A percentile compares a stretch with the other conserved stretches of the same genome.
These are phyloP conservation scores for Scaptomyza montana DNA, from an alignment of 1,140 invertebrate genomes.

Conservation along the genomic window DNA sequence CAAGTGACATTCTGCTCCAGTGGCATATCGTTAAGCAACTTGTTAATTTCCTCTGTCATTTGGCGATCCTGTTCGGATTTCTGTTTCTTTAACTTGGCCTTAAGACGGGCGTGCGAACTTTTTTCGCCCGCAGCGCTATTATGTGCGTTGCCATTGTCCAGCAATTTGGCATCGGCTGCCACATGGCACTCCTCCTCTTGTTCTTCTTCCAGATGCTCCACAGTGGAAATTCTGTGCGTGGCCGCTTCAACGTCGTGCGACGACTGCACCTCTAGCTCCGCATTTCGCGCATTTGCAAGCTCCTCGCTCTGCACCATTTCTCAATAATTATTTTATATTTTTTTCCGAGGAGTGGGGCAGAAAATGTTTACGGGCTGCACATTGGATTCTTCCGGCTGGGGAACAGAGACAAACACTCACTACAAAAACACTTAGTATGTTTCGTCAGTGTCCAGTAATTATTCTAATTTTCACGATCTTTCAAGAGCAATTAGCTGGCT, in stretches of 20 bases:
- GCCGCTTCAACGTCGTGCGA: conserved; percentile 29
- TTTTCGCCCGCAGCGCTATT: conserved; percentile 23
- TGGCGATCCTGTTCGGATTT: conserved; percentile 69
- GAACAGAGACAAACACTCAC: conserved; percentile 18
- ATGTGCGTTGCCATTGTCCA: conserved; percentile 66
- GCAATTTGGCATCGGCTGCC: conserved; percentile 51
- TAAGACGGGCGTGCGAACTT: conserved; percentile 17
- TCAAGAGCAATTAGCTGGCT: conserved; percentile 56
- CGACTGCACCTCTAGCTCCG: conserved; percentile 38
- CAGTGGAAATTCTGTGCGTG: not conserved
- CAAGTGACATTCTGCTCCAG: conserved; percentile 87
- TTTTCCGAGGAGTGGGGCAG: not conserved
- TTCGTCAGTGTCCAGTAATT: conserved; percentile 19
- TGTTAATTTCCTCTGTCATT: conserved; percentile 84
- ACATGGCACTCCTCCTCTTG: conserved; percentile 21
- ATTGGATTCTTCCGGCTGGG: conserved; percentile 50
- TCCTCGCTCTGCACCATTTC: conserved; percentile 65
- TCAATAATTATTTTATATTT: not conserved
- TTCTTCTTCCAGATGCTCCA: conserved; percentile 18
- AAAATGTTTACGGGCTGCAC: conserved; percentile 16
- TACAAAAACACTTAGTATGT: not conserved
- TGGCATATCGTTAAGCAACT: conserved; percentile 85
- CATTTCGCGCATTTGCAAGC: conserved; percentile 23
- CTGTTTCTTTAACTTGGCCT: conserved; percentile 58
- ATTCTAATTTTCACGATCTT: conserved; percentile 58